These are phyloP conservation scores for Drosophila insularis DNA, from an alignment of 1,140 invertebrate genomes.

Conservation along the genomic window DNA sequence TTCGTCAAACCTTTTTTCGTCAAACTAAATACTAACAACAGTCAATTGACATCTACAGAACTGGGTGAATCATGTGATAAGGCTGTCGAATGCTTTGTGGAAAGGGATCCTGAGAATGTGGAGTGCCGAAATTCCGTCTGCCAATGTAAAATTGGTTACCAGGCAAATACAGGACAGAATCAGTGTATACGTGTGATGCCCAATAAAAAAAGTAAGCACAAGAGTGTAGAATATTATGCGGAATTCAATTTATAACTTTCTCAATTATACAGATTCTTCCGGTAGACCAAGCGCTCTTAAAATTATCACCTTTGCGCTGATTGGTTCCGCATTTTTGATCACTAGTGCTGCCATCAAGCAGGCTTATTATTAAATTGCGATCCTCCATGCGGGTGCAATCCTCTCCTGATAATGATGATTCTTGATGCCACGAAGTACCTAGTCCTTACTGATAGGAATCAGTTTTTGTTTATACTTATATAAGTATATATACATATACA, in stretches of 20 bases:
- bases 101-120: slow-evolving; percentile 76
- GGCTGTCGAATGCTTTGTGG: slow-evolving; percentile 83
- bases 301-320: slow-evolving; percentile 81
- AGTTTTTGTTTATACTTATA: background rate
- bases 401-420: slow-evolving; percentile 1
- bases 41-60: no score
- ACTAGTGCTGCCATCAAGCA: slow-evolving; percentile 81
- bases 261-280: slow-evolving; percentile 75
- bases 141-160: slow-evolving; percentile 83
- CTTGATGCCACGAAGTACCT: background rate
- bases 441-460: slow-evolving; percentile 9
- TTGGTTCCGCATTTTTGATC: slow-evolving; percentile 79
- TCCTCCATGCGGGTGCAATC: background rate
- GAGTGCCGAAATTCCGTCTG: slow-evolving; percentile 84
- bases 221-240: background rate
- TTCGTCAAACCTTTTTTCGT: background rate
- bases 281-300: slow-evolving; percentile 82
- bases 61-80: slow-evolving; percentile 81
- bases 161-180: slow-evolving; percentile 74
- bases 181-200: slow-evolving; percentile 71
- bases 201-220: slow-evolving; percentile 75
- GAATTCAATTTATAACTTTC: background rate
- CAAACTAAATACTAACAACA: no score
- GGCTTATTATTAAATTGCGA: slow-evolving; percentile 71
- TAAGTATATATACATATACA: background rate